Percentiles rank a stretch among this genome's conserved stretches.
Evolutionary conservation across 2,113 vertebrate species (phyloP).

Genomic region (Rattus norvegicus): GRCr8 NC_086021.1:117035001-117035500

Average conservation of each 20-base stretch:
- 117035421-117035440: not conserved
- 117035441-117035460: not conserved
- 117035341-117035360: not conserved
- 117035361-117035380: not conserved
- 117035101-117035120: not conserved
- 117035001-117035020: no score
- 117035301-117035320: no score
- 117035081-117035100: not conserved
- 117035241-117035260: not conserved
- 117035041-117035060: not conserved
- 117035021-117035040: not conserved
- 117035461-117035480: not conserved
- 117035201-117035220: not conserved
- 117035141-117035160: not conserved
- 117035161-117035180: not conserved
- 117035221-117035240: not conserved
- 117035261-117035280: not conserved
- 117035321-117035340: not conserved
- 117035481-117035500: not conserved
- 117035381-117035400: not conserved
- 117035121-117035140: not conserved
- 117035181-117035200: not conserved
- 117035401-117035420: not conserved
- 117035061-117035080: not conserved
- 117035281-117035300: no score